These are phyloP conservation scores for Lepidothrix coronata DNA, from an alignment of 2,113 vertebrate species.

Conservation along the genomic window DNA sequence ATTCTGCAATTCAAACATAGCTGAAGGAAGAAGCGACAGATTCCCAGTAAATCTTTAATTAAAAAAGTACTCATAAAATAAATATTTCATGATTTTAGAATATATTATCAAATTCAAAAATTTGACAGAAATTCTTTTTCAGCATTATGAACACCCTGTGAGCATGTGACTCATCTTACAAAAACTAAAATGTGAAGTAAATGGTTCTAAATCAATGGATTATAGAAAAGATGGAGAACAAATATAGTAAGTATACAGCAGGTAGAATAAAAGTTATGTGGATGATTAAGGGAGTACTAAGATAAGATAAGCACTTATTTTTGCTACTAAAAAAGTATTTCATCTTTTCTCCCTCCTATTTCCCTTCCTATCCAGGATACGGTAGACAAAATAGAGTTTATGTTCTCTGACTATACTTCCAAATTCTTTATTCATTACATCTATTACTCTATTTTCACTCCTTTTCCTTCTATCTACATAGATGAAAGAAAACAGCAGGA, in stretches of 20 bases:
- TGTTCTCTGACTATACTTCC: background rate
- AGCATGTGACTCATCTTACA: background rate
- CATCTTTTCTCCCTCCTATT: background rate
- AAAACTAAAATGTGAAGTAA: background rate
- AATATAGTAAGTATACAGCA: background rate
- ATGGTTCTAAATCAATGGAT: background rate
- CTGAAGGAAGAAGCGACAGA: background rate
- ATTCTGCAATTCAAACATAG: background rate
- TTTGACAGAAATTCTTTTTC: background rate
- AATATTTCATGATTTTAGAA: background rate
- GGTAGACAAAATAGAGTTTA: background rate
- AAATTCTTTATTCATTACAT: background rate
- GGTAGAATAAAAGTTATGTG: background rate
- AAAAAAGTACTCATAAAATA: background rate
- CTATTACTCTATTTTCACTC: background rate
- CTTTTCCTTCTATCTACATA: background rate
- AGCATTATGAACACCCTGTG: background rate
- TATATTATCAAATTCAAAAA: background rate
- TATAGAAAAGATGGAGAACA: background rate
- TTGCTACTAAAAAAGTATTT: background rate
- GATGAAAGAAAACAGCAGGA: background rate
- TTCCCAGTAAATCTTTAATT: background rate
- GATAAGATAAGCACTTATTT: background rate
- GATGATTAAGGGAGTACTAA: background rate
- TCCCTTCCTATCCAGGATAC: background rate